phyloP scores from a whole-genome alignment of 2,888 invertebrate genomes.

The Eulithis prunata region DNA sequence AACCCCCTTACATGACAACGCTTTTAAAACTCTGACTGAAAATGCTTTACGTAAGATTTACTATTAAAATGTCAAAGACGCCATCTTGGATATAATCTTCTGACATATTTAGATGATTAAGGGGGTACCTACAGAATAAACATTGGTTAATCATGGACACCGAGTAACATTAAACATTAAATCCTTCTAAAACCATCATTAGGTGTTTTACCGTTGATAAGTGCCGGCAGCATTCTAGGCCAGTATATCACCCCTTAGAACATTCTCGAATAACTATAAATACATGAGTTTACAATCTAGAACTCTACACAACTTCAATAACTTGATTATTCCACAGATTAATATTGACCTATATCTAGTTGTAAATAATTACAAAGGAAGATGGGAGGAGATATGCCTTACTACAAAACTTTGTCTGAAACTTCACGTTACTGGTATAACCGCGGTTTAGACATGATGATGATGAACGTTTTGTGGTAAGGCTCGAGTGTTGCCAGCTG shows the following conservation, averaged over 20 bases:
- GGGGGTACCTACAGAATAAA: conserved; percentile 41
- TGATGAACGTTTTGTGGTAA: conserved; percentile 9
- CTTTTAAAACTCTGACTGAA: background rate
- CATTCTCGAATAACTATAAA: conserved; percentile 53
- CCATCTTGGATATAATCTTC: background rate
- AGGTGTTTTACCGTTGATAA: conserved; percentile 30
- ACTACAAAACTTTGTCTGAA: conserved; percentile 52
- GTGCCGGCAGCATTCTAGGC: conserved; percentile 65
- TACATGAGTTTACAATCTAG: conserved; percentile 62
- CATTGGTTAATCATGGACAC: conserved; percentile 48
- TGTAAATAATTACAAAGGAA: conserved; percentile 70
- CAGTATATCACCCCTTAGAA: conserved; percentile 60
- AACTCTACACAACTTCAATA: conserved; percentile 74
- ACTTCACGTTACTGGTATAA: background rate
- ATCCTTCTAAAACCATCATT: conserved; percentile 34
- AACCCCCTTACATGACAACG: conserved; percentile 21
- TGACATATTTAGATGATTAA: conserved; percentile 4
- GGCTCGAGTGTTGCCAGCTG: conserved; percentile 20
- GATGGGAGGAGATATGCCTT: conserved; percentile 42
- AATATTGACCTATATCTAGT: conserved; percentile 64
- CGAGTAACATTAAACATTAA: conserved; percentile 43
- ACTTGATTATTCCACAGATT: conserved; percentile 69
- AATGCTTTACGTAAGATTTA: background rate
- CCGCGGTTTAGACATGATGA: background rate
- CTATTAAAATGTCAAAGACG: background rate